Evolutionary conservation across 1,140 invertebrate genomes (phyloP).

Genomic region (Nephila pilipes): DNA sequence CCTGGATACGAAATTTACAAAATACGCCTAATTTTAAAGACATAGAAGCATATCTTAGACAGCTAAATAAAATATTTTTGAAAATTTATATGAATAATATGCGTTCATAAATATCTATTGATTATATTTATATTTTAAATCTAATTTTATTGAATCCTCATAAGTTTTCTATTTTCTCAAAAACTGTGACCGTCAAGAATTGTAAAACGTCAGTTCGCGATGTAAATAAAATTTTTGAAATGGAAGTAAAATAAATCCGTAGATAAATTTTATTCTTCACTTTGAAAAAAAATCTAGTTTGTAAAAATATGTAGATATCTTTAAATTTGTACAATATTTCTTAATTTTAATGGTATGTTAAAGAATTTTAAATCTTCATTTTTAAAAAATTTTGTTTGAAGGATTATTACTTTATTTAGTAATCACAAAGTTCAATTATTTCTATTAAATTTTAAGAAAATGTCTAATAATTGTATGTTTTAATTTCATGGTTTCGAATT

Average conservation of each 20-base stretch:
- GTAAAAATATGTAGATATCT: not conserved
- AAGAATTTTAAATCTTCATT: not conserved
- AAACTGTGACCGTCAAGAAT: not conserved
- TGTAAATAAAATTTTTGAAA: slow-evolving; percentile 10
- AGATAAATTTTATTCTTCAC: no score
- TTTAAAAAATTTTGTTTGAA: no score
- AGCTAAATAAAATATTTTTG: no score
- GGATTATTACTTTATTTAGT: not conserved
- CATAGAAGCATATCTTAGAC: no score
- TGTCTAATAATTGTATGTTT: no score
- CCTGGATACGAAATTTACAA: not conserved
- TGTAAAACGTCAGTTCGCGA: slow-evolving; percentile 1
- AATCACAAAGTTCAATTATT: not conserved
- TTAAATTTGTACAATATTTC: not conserved
- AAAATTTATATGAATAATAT: no score
- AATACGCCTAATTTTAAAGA: not conserved
- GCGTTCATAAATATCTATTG: no score
- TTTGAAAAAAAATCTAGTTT: no score
- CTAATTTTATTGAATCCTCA: no score
- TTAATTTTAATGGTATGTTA: not conserved
- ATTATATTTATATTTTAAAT: no score
- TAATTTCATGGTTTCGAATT: no score
- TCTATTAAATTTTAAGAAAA: not conserved
- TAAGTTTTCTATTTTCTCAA: not conserved
- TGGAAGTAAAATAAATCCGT: no score